phyloP scores from a whole-genome alignment of 92 coral and sea anemone genomes.

The Palythoa caribaeorum region DNA sequence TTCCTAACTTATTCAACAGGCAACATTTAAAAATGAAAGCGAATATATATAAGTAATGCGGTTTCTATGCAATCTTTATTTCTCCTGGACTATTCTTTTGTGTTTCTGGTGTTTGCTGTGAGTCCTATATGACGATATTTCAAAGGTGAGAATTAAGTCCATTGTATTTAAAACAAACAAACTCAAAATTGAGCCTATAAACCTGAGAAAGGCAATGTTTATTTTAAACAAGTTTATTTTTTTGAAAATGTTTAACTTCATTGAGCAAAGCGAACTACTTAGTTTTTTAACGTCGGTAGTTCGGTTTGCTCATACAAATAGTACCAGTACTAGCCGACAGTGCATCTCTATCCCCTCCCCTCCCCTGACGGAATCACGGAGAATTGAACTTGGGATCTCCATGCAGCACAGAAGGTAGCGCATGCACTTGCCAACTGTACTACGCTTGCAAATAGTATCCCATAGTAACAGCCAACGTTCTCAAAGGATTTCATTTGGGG shows the following conservation, averaged over 20 bases:
- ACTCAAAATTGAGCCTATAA: background rate
- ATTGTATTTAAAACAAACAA: constrained; percentile 1
- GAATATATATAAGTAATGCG: constrained; percentile 2
- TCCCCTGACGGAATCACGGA: too few relatives aligned
- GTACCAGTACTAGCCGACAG: too few relatives aligned
- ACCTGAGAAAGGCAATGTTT: background rate
- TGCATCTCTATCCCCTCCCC: too few relatives aligned
- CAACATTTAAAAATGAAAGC: background rate
- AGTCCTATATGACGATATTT: background rate
- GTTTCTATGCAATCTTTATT: constrained; percentile 27
- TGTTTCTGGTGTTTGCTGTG: background rate
- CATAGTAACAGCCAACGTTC: background rate
- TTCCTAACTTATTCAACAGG: background rate
- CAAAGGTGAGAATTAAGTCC: background rate
- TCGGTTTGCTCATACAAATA: too few relatives aligned
- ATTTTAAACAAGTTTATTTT: background rate
- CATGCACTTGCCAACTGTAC: too few relatives aligned
- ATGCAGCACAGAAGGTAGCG: too few relatives aligned
- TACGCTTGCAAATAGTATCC: background rate
- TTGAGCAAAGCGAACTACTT: too few relatives aligned
- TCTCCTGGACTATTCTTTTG: constrained; percentile 15
- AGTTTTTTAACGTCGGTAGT: too few relatives aligned
- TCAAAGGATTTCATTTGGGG: background rate
- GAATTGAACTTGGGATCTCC: too few relatives aligned
- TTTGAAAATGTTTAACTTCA: background rate